Percentiles rank a stretch among this genome's conserved stretches.
phyloP scores from a whole-genome alignment of 1,140 invertebrate genomes.

The Macrocentrus cingulum region DNA sequence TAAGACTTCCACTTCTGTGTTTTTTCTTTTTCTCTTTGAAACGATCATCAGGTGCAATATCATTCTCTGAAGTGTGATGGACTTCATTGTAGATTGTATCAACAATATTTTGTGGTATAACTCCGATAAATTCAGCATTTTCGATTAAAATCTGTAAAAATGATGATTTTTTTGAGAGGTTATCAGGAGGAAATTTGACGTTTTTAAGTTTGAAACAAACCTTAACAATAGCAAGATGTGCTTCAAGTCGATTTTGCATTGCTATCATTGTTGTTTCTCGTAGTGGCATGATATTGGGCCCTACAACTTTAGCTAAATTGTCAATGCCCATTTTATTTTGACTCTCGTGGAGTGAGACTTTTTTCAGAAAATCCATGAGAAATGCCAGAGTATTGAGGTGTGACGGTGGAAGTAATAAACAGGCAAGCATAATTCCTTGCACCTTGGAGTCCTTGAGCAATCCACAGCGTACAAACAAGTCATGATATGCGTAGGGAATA shows the following conservation, averaged over 20 bases:
- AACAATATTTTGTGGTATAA: slow-evolving; percentile 65
- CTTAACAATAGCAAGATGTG: slow-evolving; percentile 66
- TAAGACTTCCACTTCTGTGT: slow-evolving; percentile 78
- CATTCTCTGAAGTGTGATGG: slow-evolving; percentile 55
- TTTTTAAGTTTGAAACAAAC: slow-evolving; percentile 41
- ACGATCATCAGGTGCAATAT: slow-evolving; percentile 53
- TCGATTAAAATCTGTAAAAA: slow-evolving; percentile 73
- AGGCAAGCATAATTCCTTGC: slow-evolving; percentile 64
- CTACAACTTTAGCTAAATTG: slow-evolving; percentile 79
- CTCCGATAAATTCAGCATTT: slow-evolving; percentile 73
- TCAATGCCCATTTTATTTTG: slow-evolving; percentile 79
- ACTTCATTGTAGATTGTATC: slow-evolving; percentile 59
- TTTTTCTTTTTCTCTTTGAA: slow-evolving; percentile 68
- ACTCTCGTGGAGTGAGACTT: slow-evolving; percentile 63
- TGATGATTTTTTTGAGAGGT: slow-evolving; percentile 30
- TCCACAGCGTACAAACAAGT: slow-evolving; percentile 72
- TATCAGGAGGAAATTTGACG: neutral
- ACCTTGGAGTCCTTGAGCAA: slow-evolving; percentile 53
- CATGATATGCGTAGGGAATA: slow-evolving; percentile 71
- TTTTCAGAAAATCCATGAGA: slow-evolving; percentile 68
- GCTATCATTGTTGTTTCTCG: slow-evolving; percentile 62
- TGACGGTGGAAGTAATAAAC: slow-evolving; percentile 66
- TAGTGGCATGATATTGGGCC: slow-evolving; percentile 82
- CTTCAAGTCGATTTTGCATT: slow-evolving; percentile 63
- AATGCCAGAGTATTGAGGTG: slow-evolving; percentile 70